A percentile compares a stretch with the other conserved stretches of the same genome.
phyloP scores from a whole-genome alignment of 2,888 invertebrate species.

The Andrena minutula region DNA sequence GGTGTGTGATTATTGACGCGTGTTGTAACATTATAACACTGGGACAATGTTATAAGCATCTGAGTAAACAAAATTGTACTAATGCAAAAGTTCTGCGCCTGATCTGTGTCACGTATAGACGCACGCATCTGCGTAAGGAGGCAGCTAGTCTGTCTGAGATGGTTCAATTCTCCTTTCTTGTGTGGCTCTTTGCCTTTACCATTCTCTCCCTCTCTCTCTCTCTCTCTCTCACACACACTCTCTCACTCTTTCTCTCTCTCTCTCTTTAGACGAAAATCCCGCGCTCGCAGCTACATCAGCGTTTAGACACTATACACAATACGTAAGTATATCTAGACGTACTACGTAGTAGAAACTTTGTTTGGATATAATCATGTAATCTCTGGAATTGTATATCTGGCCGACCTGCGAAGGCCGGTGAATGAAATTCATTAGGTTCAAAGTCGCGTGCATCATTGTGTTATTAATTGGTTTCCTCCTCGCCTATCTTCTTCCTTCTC shows the following conservation, averaged over 20 bases:
- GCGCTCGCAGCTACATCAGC: conserved; percentile 75
- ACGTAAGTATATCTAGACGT: conserved; percentile 77
- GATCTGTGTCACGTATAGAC: conserved; percentile 34
- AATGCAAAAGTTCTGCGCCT: conserved; percentile 26
- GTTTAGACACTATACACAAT: conserved; percentile 78
- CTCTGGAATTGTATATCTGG: conserved; percentile 66
- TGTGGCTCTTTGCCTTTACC: conserved; percentile 34
- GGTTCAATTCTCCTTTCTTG: conserved; percentile 38
- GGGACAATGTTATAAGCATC: conserved; percentile 10
- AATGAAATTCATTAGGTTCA: conserved; percentile 72
- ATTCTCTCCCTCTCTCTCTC: not conserved
- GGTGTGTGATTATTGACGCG: conserved; percentile 18
- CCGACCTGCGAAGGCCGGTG: conserved; percentile 61
- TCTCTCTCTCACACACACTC: not conserved
- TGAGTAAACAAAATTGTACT: conserved; percentile 31
- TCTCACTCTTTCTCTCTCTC: conserved; percentile 10
- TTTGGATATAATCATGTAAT: conserved; percentile 71
- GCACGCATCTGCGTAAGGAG: conserved; percentile 48
- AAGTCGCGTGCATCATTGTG: conserved; percentile 73
- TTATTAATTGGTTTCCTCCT: conserved; percentile 34
- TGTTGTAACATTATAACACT: not conserved
- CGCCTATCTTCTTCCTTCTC: conserved; percentile 2
- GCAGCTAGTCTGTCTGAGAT: conserved; percentile 46
- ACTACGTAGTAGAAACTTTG: conserved; percentile 80
- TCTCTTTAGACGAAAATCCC: conserved; percentile 61